Conservation (phyloP, 1,140 invertebrate species). For the Elysia chlorotica region DNA sequence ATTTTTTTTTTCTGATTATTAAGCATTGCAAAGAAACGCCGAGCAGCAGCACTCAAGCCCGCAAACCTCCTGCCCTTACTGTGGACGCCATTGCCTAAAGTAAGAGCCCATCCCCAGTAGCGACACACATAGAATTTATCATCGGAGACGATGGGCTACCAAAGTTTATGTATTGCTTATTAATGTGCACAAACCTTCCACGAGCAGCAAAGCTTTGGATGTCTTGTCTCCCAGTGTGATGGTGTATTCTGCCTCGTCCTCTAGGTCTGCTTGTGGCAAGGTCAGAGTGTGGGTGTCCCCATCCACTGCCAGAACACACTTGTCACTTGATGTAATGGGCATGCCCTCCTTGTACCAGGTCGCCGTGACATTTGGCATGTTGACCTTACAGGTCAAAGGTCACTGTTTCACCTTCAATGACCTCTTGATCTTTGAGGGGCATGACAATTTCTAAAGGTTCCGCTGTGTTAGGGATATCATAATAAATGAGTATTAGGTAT, state of each 20-base stretch:
- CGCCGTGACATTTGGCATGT: conserved; percentile 41
- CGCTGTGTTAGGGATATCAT: too few relatives aligned
- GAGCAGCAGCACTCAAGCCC: too few relatives aligned
- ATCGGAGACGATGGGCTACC: too few relatives aligned
- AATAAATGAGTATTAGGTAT: too few relatives aligned
- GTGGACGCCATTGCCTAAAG: too few relatives aligned
- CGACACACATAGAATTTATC: too few relatives aligned
- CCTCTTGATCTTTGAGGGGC: conserved; percentile 88
- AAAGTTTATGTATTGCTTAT: too few relatives aligned
- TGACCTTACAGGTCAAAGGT: conserved; percentile 77
- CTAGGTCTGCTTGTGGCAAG: conserved; percentile 34
- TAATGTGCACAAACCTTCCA: too few relatives aligned
- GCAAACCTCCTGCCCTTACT: too few relatives aligned
- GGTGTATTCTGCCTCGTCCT: conserved; percentile 43
- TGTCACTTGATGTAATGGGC: conserved; percentile 32
- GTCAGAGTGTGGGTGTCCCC: conserved; percentile 39
- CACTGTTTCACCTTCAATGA: conserved; percentile 90
- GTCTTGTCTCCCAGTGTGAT: conserved; percentile 35
- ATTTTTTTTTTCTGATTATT: too few relatives aligned
- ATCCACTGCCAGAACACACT: conserved; percentile 28
- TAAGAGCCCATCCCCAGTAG: too few relatives aligned
- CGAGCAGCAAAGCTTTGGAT: conserved; percentile 49
- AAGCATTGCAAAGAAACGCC: too few relatives aligned
- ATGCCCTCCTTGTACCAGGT: conserved; percentile 42
- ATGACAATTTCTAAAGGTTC: conserved; percentile 92